Base-by-base conservation (phyloP, 92 coral and sea anemone species). In the Palythoa grandis region DNA sequence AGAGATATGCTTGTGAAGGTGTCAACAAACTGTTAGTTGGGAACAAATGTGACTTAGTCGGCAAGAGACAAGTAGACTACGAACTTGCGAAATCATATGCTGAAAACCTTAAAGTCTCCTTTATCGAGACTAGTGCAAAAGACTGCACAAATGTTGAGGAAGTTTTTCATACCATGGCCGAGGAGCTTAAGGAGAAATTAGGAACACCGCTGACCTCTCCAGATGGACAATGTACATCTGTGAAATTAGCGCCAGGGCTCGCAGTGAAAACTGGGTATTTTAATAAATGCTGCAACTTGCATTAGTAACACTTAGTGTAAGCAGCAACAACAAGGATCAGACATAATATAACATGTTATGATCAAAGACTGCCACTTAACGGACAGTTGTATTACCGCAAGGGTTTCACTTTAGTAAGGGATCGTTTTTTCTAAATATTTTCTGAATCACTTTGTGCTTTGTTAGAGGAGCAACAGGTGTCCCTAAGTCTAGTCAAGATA, bases 111-210 rank as follows among this genome's bases (percentile, higher is more conserved):
- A 83, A 92, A 69, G 67, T 97, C 52, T 97, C 99, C 22, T 97
- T 95, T 52, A 93, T 95, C 29, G 99, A 97, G 82, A 94, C 99
- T 11, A 97, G 99, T 88, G 99, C 99, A 0, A 97, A 97, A 77
- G 99, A 97, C 74, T 73, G 96, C 52, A 97, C 99, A 6, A 97
- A 97, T 82, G 96, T 97, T 3, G 95, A 95, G 58, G 88, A 88
- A 4, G 98, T 97, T 58, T 97, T 97, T 85, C 88, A 90, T 82
- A 95, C 95, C 8, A 95, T 97, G 99, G 99, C 98, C 19, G 95
- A 85, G 54, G 99, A 97, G 56, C 65, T 97, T 40, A 95, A 90
- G 58, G 92, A 88, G 54, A 93, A 93, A 63, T 87, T 97, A n/a
- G 99, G 99, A 7, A 78, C 95, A 23, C 98, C 98, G 29, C 83